These are phyloP conservation scores for Aspiorhynchus laticeps DNA, from an alignment of 2,113 vertebrate species.

Conservation along the genomic window DNA sequence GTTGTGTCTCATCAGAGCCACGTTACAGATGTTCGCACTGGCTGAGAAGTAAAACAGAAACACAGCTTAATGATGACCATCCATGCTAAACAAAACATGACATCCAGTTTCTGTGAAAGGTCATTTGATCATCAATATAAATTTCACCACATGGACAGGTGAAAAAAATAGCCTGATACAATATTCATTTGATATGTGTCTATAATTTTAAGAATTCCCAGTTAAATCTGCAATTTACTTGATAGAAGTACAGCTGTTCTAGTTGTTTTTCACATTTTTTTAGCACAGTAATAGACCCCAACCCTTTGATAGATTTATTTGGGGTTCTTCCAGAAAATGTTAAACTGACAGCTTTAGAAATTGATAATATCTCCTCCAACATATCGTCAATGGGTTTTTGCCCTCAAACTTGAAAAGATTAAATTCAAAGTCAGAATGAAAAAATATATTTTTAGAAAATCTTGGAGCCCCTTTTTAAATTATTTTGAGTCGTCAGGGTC, in stretches of 20 bases:
- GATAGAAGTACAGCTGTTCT: neutral
- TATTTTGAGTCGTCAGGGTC: no score
- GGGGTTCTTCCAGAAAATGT: neutral
- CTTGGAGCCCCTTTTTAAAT: neutral
- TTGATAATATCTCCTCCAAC: neutral
- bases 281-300: neutral
- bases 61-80: neutral
- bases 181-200: neutral
- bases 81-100: neutral
- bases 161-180: neutral
- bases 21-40: constrained; percentile 96
- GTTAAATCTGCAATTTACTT: neutral
- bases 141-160: neutral
- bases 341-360: neutral
- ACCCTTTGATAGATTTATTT: neutral
- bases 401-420: neutral
- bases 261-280: neutral
- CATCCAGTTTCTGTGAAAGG: neutral
- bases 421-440: neutral
- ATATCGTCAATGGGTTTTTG: neutral
- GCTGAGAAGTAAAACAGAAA: constrained; percentile 73
- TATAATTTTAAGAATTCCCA: neutral
- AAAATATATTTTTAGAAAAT: neutral
- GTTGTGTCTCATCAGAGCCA: constrained; percentile 93
- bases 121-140: neutral